A percentile compares a stretch with the other conserved stretches of the same genome.
Evolutionary conservation across 64 coral and sea anemone species (phyloP).

Genomic region (Porites lutea): DNA sequence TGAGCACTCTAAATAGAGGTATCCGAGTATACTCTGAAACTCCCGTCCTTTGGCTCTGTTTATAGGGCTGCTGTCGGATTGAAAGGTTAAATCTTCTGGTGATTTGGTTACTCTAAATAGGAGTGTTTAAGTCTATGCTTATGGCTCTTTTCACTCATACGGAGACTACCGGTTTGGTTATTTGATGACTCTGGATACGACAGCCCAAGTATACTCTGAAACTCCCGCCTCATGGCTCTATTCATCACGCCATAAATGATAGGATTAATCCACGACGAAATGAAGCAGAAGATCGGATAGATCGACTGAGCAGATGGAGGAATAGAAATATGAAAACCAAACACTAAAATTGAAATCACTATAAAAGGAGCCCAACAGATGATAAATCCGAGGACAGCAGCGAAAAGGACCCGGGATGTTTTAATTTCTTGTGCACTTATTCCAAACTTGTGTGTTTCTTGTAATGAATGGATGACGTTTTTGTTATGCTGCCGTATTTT

Average conservation of each 20-base stretch:
- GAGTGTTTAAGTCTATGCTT: too few species aligned
- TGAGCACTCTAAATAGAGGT: too few species aligned
- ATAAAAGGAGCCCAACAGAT: slow-evolving; percentile 1
- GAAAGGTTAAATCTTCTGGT: too few species aligned
- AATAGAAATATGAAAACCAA: background rate
- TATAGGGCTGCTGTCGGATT: too few species aligned
- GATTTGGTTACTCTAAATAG: too few species aligned
- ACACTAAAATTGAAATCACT: background rate
- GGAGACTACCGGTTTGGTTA: too few species aligned
- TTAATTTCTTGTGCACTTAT: slow-evolving; percentile 4
- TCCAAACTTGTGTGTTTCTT: background rate
- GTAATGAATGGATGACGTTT: background rate
- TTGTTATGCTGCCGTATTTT: background rate
- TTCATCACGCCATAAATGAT: background rate
- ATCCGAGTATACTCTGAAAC: too few species aligned
- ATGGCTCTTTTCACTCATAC: too few species aligned
- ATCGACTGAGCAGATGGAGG: background rate
- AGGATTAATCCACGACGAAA: slow-evolving; percentile 13
- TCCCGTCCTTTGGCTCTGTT: too few species aligned
- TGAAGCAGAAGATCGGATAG: background rate
- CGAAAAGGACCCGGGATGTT: background rate
- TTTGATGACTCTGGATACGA: too few species aligned
- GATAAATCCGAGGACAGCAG: background rate
- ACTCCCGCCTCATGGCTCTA: background rate
- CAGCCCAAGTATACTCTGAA: background rate